phyloP scores from a whole-genome alignment of 2,113 vertebrate species.

The Tyto alba region DNA sequence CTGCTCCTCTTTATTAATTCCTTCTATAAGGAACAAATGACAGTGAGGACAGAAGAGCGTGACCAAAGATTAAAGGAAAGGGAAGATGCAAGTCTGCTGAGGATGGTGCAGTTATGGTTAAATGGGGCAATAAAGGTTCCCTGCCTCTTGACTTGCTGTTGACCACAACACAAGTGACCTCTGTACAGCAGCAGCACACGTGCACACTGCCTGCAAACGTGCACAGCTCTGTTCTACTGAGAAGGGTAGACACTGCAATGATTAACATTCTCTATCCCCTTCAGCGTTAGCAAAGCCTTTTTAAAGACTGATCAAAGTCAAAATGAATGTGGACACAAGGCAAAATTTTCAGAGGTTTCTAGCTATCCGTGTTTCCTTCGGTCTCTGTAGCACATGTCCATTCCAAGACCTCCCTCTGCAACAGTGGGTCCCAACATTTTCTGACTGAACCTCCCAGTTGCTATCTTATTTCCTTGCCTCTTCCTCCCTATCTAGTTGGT shows the following conservation, averaged over 20 bases:
- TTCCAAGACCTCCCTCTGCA: not conserved
- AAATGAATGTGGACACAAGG: not conserved
- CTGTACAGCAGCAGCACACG: not conserved
- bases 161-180: not conserved
- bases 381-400: not conserved
- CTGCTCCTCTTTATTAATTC: not conserved
- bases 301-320: not conserved
- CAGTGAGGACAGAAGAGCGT: not conserved
- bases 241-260: not conserved
- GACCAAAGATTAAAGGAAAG: not conserved
- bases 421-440: not conserved
- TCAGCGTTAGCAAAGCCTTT: not conserved
- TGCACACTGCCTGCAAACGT: not conserved
- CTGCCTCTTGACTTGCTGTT: not conserved
- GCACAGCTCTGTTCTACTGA: not conserved
- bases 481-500: not conserved
- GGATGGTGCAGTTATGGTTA: rapidly evolving
- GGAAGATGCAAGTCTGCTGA: not conserved
- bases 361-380: not conserved
- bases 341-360: not conserved
- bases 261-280: not conserved
- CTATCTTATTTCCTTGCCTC: not conserved
- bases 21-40: not conserved
- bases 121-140: not conserved
- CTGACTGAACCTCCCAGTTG: not conserved